Evolutionary conservation across 2,113 vertebrate genomes (phyloP), one percentile per base, ranked within the genome.

Genomic region (Rana temporaria): DNA sequence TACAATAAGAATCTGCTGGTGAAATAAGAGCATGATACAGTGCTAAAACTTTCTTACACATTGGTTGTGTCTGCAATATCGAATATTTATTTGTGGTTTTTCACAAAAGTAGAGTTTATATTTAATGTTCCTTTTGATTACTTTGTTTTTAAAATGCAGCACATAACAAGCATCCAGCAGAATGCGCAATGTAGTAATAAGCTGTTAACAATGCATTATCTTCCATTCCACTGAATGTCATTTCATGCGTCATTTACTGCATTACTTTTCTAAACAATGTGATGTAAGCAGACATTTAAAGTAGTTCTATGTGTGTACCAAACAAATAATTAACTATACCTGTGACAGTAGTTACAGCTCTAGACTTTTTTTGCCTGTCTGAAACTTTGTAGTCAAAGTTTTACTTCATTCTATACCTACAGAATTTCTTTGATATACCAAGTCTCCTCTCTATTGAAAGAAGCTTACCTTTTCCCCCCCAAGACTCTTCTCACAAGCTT

Each of bases 221-320:
- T 74, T 74, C 71, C 71, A 74, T 74, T 59, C 71, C 71, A 74
- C 26, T 59, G 71, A 55, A 74, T 74, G 71, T 74, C 55, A 74
- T 74, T 74, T 74, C 71, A 74, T 74, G 71, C 71, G 71, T 74
- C 71, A 74, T 74, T 74, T 74, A 59, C 71, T 74, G 71, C 71
- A 74, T 74, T 74, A 59, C 71, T 74, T 74, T 60, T 74, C 71
- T 38, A 56, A 59, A 34, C 71, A 59, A 57, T 17, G 26, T 59
- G 55, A 74, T 74, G 32, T n/a, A n/a, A 16, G 53, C 53, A 59
- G 26, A 20, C 59, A 30, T 74, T 74, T 74, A 59, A 59, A 74
- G 71, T 19, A 59, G 55, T 48, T 38, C 20, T 74, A 59, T 26
- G 18, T 34, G 20, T 59, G 55, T n/a, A 74, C 30, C 71, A 74